Conservation (phyloP, 2,888 invertebrate species). For the Monoplex corrugatus region DNA sequence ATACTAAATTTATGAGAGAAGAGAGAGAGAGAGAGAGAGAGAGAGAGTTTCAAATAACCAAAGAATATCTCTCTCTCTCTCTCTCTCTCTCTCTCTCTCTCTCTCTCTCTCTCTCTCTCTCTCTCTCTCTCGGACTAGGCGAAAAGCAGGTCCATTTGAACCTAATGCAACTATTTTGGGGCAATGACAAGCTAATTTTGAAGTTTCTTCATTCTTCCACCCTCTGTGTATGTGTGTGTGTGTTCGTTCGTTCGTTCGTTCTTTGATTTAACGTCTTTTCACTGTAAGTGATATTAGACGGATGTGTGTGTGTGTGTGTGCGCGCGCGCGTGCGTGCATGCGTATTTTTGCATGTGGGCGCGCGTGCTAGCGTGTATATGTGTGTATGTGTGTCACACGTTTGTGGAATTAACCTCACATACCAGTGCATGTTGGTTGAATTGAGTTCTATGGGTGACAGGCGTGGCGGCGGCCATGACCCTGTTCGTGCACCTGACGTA, state of each 20-base stretch:
- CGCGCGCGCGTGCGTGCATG: neutral
- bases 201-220: neutral
- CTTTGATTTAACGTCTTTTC: too few species aligned
- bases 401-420: neutral
- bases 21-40: too few species aligned
- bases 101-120: too few species aligned
- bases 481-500: slow-evolving; percentile 72
- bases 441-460: slow-evolving; percentile 62
- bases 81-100: too few species aligned
- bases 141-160: too few species aligned
- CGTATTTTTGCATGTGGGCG: neutral
- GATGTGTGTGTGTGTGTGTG: neutral
- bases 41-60: too few species aligned
- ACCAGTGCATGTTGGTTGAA: neutral
- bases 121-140: too few species aligned
- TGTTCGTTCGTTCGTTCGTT: too few species aligned
- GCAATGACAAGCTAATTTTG: neutral
- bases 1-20: too few species aligned
- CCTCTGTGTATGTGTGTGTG: slow-evolving; percentile 32
- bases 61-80: too few species aligned
- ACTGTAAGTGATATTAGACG: too few species aligned
- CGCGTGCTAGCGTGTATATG: neutral
- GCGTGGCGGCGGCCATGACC: slow-evolving; percentile 71
- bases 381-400: neutral
- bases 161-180: too few species aligned